A percentile compares a stretch with the other conserved stretches of the same genome.
phyloP scores from a whole-genome alignment of 2,797 vertebrate species.

The Myotis findleyi region DNA sequence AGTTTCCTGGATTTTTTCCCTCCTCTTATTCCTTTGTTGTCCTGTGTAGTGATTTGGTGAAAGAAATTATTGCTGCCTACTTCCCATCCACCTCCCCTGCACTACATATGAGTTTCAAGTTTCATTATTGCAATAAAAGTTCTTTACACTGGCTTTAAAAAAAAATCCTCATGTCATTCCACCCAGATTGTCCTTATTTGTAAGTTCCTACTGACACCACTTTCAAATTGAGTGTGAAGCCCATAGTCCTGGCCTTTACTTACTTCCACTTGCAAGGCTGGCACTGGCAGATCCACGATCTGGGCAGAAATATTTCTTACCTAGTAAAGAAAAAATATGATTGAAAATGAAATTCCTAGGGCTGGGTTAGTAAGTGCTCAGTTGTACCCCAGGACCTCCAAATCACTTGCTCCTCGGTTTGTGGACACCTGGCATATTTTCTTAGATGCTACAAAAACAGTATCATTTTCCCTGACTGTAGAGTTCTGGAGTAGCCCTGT shows the following conservation, averaged over 20 bases:
- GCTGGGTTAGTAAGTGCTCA: neutral
- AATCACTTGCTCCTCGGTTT: neutral
- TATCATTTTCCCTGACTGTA: neutral
- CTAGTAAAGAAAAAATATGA: slow-evolving; percentile 69
- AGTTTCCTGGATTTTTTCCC: slow-evolving; percentile 67
- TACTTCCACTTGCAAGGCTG: slow-evolving; percentile 78
- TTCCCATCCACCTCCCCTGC: too few species aligned
- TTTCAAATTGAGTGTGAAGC: neutral
- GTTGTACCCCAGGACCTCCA: neutral
- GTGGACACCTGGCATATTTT: neutral
- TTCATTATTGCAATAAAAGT: too few species aligned
- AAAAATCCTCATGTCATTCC: neutral
- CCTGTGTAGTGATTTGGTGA: slow-evolving; percentile 87
- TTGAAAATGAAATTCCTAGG: slow-evolving; percentile 2
- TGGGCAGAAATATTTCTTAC: slow-evolving; percentile 79
- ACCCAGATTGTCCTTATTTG: neutral
- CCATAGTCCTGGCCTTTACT: slow-evolving; percentile 26
- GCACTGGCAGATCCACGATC: slow-evolving; percentile 69
- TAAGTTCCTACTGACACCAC: neutral
- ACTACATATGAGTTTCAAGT: too few species aligned
- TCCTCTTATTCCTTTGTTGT: slow-evolving; percentile 83
- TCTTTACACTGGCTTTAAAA: too few species aligned
- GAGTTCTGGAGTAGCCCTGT: neutral
- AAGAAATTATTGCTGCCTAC: too few species aligned
- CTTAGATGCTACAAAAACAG: slow-evolving; percentile 4